Evolutionary conservation across 2,797 vertebrate genomes (phyloP), one percentile per base, ranked within the genome.

Genomic region (Petrocephalus sullivani): DNA sequence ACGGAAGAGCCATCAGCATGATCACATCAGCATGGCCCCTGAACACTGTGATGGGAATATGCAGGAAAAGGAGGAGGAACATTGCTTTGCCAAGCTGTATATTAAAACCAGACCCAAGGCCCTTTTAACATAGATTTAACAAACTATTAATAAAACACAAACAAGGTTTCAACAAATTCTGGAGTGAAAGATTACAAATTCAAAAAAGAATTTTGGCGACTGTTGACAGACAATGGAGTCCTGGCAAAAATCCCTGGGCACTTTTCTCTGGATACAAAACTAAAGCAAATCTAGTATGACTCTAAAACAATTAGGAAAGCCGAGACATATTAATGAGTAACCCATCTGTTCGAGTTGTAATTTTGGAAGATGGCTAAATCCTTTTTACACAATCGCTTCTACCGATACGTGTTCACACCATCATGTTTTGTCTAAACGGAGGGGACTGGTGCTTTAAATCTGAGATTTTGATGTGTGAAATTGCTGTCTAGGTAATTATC

Each of bases 1-100:
- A 83, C 95, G 95, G 89, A 96, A 96, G 57, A 92, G 91, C 87
- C 95, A 96, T 91, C 92, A 94, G 61, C 88, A 28, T 96, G 23
- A 67, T 67, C 10, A 9, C 9, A 1, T 67, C 61, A 67, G 3
- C 23, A 12, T 28, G 23, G 23, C 23, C 64, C 64, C 23, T 33
- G 87, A 95, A 75, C 85, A 93, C 91, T 89, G 92, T 92, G 75
- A 93, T 93, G 0, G 90, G 91, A 49, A 95, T 91, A 95, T 96
- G 91, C 46, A 91, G 67, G 89, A 88, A 28, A 56, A 28, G 51
- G 7, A 89, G 4, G 0, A 10, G 86, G 41, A 89, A 4, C 87
- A 21, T 2, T 86, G 71, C 57, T 37, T 51, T 21, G 60, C 41
- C 41, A 37, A 49, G 23, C 87, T 37, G 19, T 12, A 12, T 53